Conservation (phyloP, 2,113 vertebrate genomes). For the Equus przewalskii region DNA sequence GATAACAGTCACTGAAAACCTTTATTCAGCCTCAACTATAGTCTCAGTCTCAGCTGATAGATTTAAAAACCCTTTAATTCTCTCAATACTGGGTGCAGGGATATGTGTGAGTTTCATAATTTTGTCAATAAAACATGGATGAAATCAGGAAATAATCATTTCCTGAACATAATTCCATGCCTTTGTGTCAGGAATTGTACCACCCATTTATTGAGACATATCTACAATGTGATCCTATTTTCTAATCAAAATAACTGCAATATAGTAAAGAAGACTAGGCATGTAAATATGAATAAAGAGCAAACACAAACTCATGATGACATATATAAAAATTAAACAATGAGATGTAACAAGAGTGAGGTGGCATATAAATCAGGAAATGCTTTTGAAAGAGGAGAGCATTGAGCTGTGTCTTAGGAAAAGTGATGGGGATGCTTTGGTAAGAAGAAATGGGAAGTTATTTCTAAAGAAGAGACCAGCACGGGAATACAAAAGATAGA, state of each 20-base stretch:
- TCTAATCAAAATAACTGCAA: not conserved
- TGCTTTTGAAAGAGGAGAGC: not conserved
- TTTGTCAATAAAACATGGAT: not conserved
- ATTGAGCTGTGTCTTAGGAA: not conserved
- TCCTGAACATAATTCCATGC: not conserved
- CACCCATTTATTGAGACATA: not conserved
- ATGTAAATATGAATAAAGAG: not conserved
- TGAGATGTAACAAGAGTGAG: not conserved
- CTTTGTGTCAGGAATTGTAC: not conserved
- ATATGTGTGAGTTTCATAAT: not conserved
- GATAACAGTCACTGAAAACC: not conserved
- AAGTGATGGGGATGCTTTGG: not conserved
- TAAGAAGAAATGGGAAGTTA: not conserved
- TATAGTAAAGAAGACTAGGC: not conserved
- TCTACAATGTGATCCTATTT: not conserved
- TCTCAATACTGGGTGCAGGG: not conserved
- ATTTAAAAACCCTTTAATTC: not conserved
- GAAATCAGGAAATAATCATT: not conserved
- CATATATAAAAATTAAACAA: not conserved
- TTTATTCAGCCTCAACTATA: not conserved
- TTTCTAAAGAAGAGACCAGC: not conserved
- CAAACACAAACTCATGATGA: not conserved
- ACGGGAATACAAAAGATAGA: not conserved
- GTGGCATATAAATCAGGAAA: not conserved
- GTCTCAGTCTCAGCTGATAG: not conserved